These are phyloP conservation scores for Eristalis intricaria DNA, from an alignment of 2,888 invertebrate genomes.

Conservation along the genomic window DNA sequence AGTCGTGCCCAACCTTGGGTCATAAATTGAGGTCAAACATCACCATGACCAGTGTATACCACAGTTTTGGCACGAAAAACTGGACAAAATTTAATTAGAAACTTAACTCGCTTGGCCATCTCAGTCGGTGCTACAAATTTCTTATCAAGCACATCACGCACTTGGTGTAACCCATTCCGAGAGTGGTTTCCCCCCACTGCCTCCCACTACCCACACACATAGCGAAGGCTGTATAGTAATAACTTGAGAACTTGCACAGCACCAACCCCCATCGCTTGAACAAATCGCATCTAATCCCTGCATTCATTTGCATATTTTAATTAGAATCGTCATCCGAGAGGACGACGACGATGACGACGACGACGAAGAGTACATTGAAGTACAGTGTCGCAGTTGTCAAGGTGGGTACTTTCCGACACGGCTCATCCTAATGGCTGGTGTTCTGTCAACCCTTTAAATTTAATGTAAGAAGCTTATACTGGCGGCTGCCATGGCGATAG, in stretches of 20 bases:
- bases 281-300: slow-evolving; percentile 73
- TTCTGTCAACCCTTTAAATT: slow-evolving; percentile 44
- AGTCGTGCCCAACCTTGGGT: not conserved
- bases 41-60: not conserved
- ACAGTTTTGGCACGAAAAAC: not conserved
- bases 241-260: slow-evolving; percentile 34
- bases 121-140: slow-evolving; percentile 22
- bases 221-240: not conserved
- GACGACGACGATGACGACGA: not conserved
- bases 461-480: slow-evolving; percentile 24
- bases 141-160: slow-evolving; percentile 35
- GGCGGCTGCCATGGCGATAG: slow-evolving; percentile 9
- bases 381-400: slow-evolving; percentile 1
- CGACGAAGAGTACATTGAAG: not conserved
- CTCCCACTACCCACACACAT: not conserved
- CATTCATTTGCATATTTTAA: slow-evolving; percentile 74
- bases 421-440: slow-evolving; percentile 34
- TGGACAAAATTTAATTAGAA: slow-evolving; percentile 21
- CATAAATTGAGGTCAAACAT: not conserved
- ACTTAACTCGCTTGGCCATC: slow-evolving; percentile 4
- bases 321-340: slow-evolving; percentile 67
- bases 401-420: slow-evolving; percentile 8
- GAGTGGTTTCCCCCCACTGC: too few relatives aligned
- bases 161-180: not conserved
- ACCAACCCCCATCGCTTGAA: slow-evolving; percentile 13